Evolutionary conservation across 2,888 invertebrate genomes (phyloP).

Genomic region (Artemia sinica): DNA sequence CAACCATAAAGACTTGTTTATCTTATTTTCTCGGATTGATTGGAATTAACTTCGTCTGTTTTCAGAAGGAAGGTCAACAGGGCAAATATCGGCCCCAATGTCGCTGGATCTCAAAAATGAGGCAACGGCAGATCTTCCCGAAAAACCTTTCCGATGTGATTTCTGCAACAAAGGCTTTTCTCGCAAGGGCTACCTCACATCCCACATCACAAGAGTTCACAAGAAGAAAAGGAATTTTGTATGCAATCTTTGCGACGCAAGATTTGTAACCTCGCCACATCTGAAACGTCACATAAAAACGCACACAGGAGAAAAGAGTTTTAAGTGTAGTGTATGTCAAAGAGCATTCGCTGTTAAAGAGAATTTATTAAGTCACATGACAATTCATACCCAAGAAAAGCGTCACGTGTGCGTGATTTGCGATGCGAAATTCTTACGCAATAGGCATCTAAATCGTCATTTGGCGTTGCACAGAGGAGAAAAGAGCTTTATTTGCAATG

Average conservation of each 20-base stretch:
- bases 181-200: too few species aligned
- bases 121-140: too few species aligned
- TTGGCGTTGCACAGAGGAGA: constrained; percentile 2
- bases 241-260: constrained; percentile 28
- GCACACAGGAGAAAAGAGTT: constrained; percentile 17
- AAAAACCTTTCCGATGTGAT: too few species aligned
- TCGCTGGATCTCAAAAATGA: too few species aligned
- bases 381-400: constrained; percentile 16
- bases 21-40: too few species aligned
- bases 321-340: constrained; percentile 15
- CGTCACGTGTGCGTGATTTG: constrained; percentile 4
- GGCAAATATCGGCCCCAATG: too few species aligned
- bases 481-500: background rate
- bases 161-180: too few species aligned
- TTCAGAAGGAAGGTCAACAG: too few species aligned
- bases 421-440: constrained; percentile 1
- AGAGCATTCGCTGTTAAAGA: constrained; percentile 4
- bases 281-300: constrained; percentile 26
- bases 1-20: too few species aligned
- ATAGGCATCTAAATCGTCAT: constrained; percentile 5
- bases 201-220: too few species aligned
- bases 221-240: too few species aligned
- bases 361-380: constrained; percentile 14
- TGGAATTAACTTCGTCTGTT: too few species aligned
- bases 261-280: constrained; percentile 28